Evolutionary conservation across 2,113 vertebrate species (phyloP), one percentile per base, ranked within the genome.

Genomic region (Piaya cayana): DNA sequence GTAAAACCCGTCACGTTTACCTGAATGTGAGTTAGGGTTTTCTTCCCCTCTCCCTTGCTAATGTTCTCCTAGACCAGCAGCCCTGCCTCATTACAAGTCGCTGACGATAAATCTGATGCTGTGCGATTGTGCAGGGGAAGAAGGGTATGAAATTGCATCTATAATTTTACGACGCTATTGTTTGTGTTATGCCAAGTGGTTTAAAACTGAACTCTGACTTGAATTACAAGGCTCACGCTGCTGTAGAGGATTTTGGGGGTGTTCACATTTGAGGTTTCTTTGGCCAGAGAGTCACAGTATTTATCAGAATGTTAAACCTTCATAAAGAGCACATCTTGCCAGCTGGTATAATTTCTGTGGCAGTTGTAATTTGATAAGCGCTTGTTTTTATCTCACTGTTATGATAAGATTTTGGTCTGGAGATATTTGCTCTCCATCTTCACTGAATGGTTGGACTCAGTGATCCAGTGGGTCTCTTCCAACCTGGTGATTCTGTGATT

Each of bases 151-250:
- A 87, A 87, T 80, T 55, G 32, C 56, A 26, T 34, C 25, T 83
- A 0, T 11, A 42, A 32, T 9, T 56, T 45, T 47, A 71, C 49
- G 45, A 0, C 36, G 2, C 23, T 65, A 4, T 19, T 39, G 26
- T 62, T 91, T 52, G 27, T 65, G 18, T 70, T 56, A 3, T 12
- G 27, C 34, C 34, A 76, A 7, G 32, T 27, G 23, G 64, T 78
- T 64, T 79, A 34, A 64, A 82, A 34, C 12, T 36, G 32, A 65
- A 47, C 37, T 71, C 62, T 45, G 3, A n/a, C 32, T 65, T 62
- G 32, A 88, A 67, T 56, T 29, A 14, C 25, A 55, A 88, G 64
- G 74, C 26, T 91, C 21, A 22, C 14, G 1, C 5, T 70, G 34
- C 30, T 69, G 11, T 42, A 52, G 34, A 60, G 39, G 22, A 52